Evolutionary conservation across 2,113 vertebrate species (phyloP).

Genomic region (human (Homo sapiens)): DNA sequence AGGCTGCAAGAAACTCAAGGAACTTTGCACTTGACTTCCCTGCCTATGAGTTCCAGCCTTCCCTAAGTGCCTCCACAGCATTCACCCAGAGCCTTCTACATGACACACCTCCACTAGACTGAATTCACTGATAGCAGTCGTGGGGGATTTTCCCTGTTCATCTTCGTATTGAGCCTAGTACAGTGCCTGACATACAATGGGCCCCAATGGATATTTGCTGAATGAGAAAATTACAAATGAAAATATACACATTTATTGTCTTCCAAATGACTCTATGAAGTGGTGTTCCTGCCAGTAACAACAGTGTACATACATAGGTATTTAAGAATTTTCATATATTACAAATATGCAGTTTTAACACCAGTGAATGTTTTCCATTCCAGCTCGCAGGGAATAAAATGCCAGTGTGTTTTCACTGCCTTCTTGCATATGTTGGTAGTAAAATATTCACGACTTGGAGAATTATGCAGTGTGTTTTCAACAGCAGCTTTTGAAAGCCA

Average conservation of each 20-base stretch:
- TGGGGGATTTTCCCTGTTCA: background rate
- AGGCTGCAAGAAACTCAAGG: background rate
- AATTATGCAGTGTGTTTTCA: slow-evolving; percentile 77
- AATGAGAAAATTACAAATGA: slow-evolving; percentile 54
- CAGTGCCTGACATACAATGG: slow-evolving; percentile 18
- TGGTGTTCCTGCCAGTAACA: background rate
- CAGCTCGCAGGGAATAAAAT: slow-evolving; percentile 61
- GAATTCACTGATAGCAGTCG: background rate
- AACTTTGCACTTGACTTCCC: background rate
- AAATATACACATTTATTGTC: slow-evolving; percentile 32
- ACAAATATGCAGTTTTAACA: slow-evolving; percentile 46
- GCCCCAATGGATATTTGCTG: background rate
- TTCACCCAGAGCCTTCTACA: background rate
- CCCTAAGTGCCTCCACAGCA: too few species aligned
- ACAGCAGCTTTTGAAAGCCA: slow-evolving; percentile 78
- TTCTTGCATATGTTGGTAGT: slow-evolving; percentile 62
- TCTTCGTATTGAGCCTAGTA: slow-evolving; percentile 24
- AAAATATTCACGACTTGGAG: slow-evolving; percentile 68
- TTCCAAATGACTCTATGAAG: slow-evolving; percentile 36
- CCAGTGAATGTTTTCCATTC: slow-evolving; percentile 52
- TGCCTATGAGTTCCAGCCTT: background rate
- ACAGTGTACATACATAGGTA: background rate
- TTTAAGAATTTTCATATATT: slow-evolving; percentile 61
- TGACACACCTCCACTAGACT: background rate
- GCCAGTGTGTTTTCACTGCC: slow-evolving; percentile 60